Evolutionary conservation across 2,797 vertebrate genomes (phyloP).

Genomic region (Tympanoctomys barrerae): DNA sequence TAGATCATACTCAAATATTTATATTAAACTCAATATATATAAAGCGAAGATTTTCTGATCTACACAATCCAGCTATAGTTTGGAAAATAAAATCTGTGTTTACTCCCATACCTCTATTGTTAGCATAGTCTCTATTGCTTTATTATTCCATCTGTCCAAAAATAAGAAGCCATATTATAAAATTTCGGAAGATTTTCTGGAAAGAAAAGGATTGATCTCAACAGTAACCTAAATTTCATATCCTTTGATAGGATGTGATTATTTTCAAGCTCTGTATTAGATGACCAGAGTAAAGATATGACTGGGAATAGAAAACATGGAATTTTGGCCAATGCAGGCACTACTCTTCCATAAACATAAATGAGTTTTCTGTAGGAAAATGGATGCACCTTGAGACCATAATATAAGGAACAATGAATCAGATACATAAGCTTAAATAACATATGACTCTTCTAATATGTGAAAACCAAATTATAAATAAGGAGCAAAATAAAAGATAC

Average conservation of each 20-base stretch:
- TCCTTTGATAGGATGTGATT: not conserved
- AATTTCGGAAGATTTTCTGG: not conserved
- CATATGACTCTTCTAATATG: not conserved
- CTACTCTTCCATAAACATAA: not conserved
- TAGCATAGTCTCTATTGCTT: not conserved
- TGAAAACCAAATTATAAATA: not conserved
- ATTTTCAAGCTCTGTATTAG: not conserved
- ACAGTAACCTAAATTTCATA: not conserved
- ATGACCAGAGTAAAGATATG: not conserved
- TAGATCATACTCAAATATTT: not conserved
- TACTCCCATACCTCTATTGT: not conserved
- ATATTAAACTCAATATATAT: not conserved
- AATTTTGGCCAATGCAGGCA: not conserved
- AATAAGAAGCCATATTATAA: conserved; percentile 8
- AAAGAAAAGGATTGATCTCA: conserved; percentile 16
- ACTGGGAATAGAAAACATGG: not conserved
- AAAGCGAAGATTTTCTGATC: not conserved
- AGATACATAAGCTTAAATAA: not conserved
- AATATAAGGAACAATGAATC: not conserved
- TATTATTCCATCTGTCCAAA: conserved; percentile 16
- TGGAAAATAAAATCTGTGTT: not conserved
- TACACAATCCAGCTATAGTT: not conserved
- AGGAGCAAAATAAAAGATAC: not conserved
- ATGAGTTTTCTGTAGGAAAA: not conserved
- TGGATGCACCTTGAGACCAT: not conserved